Percentiles rank a stretch among this genome's conserved stretches.
Evolutionary conservation across 2,797 vertebrate genomes (phyloP).

Genomic region (Anguilla obscura): DNA sequence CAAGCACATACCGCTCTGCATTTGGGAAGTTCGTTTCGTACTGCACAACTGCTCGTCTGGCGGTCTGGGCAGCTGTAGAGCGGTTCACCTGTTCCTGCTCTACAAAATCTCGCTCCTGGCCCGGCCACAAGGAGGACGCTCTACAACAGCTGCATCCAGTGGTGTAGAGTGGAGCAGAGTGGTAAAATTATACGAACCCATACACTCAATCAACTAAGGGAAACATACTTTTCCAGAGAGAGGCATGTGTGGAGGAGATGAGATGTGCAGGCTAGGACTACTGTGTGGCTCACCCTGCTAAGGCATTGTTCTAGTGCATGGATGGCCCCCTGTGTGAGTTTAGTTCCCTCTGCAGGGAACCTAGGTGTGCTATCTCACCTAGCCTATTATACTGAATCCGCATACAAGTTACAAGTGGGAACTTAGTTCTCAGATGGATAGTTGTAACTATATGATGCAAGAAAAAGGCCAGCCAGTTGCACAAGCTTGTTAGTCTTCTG

Average conservation of each 20-base stretch:
- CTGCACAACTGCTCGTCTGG: not conserved
- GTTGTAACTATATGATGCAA: not conserved
- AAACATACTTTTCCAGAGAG: not conserved
- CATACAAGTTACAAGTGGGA: not conserved
- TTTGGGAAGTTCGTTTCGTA: not conserved
- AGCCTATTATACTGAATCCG: too few species aligned
- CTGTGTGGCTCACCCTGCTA: not conserved
- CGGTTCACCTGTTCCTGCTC: not conserved
- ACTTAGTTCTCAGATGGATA: not conserved
- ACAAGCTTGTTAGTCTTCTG: not conserved
- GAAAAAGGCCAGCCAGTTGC: not conserved
- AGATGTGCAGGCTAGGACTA: not conserved
- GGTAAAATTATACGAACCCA: not conserved
- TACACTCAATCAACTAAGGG: not conserved
- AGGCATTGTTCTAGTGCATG: too few species aligned
- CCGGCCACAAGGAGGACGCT: not conserved
- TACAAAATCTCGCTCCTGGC: not conserved
- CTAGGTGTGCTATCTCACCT: too few species aligned
- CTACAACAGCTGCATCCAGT: not conserved
- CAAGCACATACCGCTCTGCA: not conserved
- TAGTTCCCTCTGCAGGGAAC: too few species aligned
- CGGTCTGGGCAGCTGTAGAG: not conserved
- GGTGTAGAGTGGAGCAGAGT: not conserved
- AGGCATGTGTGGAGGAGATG: not conserved
- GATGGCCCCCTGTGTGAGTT: too few species aligned